phyloP scores from a whole-genome alignment of 2,797 vertebrate species.

The Salarias fasciatus region DNA sequence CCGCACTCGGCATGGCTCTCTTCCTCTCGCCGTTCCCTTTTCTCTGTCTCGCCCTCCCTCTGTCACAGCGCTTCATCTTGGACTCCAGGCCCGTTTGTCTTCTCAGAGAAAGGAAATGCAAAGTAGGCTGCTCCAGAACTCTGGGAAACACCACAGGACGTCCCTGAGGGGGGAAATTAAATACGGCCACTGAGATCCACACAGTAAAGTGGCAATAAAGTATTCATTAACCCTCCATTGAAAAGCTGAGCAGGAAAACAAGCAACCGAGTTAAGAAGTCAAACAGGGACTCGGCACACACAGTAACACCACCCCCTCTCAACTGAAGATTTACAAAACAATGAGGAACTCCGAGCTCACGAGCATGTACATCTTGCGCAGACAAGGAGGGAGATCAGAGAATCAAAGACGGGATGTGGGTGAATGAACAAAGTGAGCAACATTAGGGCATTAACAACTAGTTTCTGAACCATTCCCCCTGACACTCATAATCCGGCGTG shows the following conservation, averaged over 20 bases:
- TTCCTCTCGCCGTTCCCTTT: constrained; percentile 33
- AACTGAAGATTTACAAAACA: constrained; percentile 71
- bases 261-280: constrained; percentile 75
- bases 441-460: constrained; percentile 49
- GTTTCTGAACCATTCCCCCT: constrained; percentile 50
- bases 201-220: constrained; percentile 80
- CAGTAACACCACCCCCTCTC: constrained; percentile 43
- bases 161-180: constrained; percentile 74
- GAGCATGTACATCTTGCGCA: constrained; percentile 43
- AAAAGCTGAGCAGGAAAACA: constrained; percentile 75
- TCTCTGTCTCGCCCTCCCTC: constrained; percentile 54
- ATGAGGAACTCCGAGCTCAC: constrained; percentile 49
- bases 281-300: constrained; percentile 69
- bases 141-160: constrained; percentile 83
- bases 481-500: constrained; percentile 53
- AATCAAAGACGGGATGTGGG: constrained; percentile 33
- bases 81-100: constrained; percentile 78
- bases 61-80: constrained; percentile 59
- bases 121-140: constrained; percentile 77
- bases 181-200: constrained; percentile 75
- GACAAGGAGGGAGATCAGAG: constrained; percentile 53
- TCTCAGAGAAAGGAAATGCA: constrained; percentile 82
- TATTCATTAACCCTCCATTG: constrained; percentile 81
- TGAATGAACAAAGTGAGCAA: constrained; percentile 47
- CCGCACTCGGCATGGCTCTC: constrained; percentile 27